These are phyloP conservation scores for Cryptosula pallasiana DNA, from an alignment of 2,888 invertebrate genomes.

Conservation along the genomic window DNA sequence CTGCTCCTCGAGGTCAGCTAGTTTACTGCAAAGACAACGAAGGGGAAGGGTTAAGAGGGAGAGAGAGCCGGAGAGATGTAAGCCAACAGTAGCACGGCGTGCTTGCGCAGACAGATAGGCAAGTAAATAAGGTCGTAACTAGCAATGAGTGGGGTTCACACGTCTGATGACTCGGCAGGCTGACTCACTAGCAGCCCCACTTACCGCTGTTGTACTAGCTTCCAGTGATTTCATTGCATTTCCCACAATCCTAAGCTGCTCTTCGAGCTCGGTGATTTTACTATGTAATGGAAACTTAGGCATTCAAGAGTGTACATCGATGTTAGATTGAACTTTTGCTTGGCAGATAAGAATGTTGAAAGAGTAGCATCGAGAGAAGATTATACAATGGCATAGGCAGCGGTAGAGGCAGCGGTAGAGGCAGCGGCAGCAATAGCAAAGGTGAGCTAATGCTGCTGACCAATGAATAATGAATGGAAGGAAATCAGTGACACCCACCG, in stretches of 20 bases:
- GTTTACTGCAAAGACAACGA: conserved; percentile 64
- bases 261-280: conserved; percentile 98
- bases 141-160: background rate
- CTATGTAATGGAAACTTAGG: conserved; percentile 43
- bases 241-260: conserved; percentile 95
- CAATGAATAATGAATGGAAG: too few species aligned
- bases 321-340: too few species aligned
- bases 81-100: too few species aligned
- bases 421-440: background rate
- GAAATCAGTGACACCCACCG: too few species aligned
- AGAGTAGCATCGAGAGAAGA: too few species aligned
- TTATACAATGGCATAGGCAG: too few species aligned
- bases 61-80: too few species aligned
- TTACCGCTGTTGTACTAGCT: conserved; percentile 97
- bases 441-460: background rate
- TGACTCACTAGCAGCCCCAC: conserved; percentile 30
- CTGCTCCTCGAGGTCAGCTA: conserved; percentile 98
- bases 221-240: conserved; percentile 99
- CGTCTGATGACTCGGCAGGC: background rate
- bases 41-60: background rate
- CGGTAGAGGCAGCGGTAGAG: background rate
- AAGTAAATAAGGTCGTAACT: background rate
- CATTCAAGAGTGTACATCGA: too few species aligned
- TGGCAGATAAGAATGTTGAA: too few species aligned
- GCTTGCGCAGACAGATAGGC: too few species aligned